Evolutionary conservation across 2,113 vertebrate species (phyloP).

Genomic region (Lutjanus erythropterus): DNA sequence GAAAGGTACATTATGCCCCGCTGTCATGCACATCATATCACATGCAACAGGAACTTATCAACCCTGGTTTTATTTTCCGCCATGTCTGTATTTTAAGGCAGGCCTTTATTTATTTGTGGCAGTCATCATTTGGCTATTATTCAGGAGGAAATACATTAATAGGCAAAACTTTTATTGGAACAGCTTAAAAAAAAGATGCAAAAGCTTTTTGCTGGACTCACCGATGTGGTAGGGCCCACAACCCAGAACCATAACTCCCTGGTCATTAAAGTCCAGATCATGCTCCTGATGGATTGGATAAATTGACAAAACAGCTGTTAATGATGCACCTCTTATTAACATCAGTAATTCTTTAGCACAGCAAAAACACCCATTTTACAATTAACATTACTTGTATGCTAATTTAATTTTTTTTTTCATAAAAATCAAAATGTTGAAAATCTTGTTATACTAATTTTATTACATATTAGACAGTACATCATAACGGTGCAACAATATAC

Average conservation of each 20-base stretch:
- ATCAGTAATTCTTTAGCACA: background rate
- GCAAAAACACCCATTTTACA: background rate
- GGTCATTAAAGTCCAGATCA: conserved; percentile 92
- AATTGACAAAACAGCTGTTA: background rate
- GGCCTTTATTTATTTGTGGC: too few species aligned
- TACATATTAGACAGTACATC: background rate
- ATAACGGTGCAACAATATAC: background rate
- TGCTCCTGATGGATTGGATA: conserved; percentile 87
- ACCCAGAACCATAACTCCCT: conserved; percentile 94
- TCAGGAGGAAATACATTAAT: background rate
- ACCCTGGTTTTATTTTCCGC: too few species aligned
- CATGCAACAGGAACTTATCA: too few species aligned
- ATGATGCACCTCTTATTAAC: background rate
- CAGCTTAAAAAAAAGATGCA: background rate
- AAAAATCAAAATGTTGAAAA: background rate
- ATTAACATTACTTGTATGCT: background rate
- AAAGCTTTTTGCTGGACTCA: conserved; percentile 74
- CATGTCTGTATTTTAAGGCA: too few species aligned
- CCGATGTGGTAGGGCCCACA: conserved; percentile 98
- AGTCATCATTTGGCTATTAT: too few species aligned
- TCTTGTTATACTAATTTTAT: background rate
- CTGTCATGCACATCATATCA: too few species aligned
- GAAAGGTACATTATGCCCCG: too few species aligned
- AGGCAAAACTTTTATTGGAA: background rate
- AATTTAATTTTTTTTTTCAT: background rate